Percentiles rank a stretch among this genome's conserved stretches.
Evolutionary conservation across 2,888 invertebrate species (phyloP).

Genomic region (Clostera curtula): DNA sequence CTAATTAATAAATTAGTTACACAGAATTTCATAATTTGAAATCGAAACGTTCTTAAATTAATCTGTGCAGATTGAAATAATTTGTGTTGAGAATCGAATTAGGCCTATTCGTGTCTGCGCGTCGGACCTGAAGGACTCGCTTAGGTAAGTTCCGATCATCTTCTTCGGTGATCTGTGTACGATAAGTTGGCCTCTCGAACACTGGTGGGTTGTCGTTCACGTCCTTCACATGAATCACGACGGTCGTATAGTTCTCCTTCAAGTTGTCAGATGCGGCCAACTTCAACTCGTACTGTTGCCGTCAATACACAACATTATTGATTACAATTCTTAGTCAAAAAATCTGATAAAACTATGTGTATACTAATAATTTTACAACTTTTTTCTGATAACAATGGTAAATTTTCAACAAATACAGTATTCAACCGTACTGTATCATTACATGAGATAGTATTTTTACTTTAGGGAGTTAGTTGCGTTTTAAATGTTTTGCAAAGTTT

Average conservation of each 20-base stretch:
- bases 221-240: constrained; percentile 97
- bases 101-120: constrained; percentile 74
- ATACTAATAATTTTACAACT: too few relatives aligned
- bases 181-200: constrained; percentile 95
- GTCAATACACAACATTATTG: constrained; percentile 25
- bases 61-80: constrained; percentile 5
- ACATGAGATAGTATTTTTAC: too few relatives aligned
- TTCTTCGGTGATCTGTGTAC: constrained; percentile 96
- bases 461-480: too few relatives aligned
- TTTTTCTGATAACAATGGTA: too few relatives aligned
- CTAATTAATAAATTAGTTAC: too few relatives aligned
- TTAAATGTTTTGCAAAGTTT: too few relatives aligned
- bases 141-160: constrained; percentile 96
- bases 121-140: constrained; percentile 89
- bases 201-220: constrained; percentile 99
- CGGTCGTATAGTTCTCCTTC: constrained; percentile 97
- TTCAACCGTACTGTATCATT: too few relatives aligned
- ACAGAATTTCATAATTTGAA: too few relatives aligned
- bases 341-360: too few relatives aligned
- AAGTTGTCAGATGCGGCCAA: constrained; percentile 96
- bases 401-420: too few relatives aligned
- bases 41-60: too few relatives aligned
- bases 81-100: constrained; percentile 40
- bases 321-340: constrained; percentile 1
- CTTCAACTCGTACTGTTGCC: constrained; percentile 90